Percentiles rank a stretch among this genome's conserved stretches.
phyloP scores from a whole-genome alignment of 1,140 invertebrate species.

The Chymomyza costata region DNA sequence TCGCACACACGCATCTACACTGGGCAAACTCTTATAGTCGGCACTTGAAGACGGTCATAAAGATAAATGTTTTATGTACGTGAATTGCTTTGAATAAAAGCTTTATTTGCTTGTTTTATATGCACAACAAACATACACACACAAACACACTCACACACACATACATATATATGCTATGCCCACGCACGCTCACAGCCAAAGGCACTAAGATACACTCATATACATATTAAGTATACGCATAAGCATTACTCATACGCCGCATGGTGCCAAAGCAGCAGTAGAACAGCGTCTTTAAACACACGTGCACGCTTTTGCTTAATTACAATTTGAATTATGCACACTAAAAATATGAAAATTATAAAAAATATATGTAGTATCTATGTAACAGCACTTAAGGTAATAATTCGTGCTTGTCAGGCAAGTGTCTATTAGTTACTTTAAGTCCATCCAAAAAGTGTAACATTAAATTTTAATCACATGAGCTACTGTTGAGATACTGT shows the following conservation, averaged over 20 bases:
- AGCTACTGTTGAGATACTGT: too few relatives aligned
- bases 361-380: too few relatives aligned
- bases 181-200: conserved; percentile 1
- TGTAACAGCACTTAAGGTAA: too few relatives aligned
- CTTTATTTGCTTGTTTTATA: conserved; percentile 59
- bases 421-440: too few relatives aligned
- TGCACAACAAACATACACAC: conserved; percentile 32
- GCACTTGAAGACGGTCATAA: conserved; percentile 69
- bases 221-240: conserved; percentile 10
- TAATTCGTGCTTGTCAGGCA: too few relatives aligned
- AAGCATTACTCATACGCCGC: conserved; percentile 60
- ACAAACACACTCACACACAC: conserved; percentile 29
- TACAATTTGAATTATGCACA: conserved; percentile 40
- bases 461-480: too few relatives aligned
- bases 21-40: conserved; percentile 56
- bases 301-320: conserved; percentile 61
- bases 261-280: conserved; percentile 11
- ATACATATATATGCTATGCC: neutral
- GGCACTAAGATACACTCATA: conserved; percentile 1
- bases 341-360: too few relatives aligned
- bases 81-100: conserved; percentile 71
- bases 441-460: too few relatives aligned
- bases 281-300: conserved; percentile 39
- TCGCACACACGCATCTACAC: neutral
- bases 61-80: conserved; percentile 73